These are phyloP conservation scores for Scopus umbretta DNA, from an alignment of 2,113 vertebrate species.

Conservation along the genomic window DNA sequence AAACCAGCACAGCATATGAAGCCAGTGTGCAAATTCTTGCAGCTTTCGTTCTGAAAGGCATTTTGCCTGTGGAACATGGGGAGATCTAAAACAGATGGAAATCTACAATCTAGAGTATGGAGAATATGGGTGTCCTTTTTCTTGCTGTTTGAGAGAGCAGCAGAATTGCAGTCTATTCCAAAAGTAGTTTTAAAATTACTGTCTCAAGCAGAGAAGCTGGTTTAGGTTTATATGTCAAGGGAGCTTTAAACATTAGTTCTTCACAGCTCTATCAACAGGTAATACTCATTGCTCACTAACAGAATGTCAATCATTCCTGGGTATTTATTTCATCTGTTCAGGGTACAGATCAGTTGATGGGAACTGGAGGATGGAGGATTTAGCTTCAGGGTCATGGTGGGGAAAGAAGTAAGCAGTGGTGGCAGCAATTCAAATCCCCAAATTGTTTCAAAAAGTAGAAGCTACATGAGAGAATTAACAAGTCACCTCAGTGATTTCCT, in stretches of 20 bases:
- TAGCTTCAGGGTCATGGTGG: not conserved
- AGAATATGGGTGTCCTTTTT: not conserved
- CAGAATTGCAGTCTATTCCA: not conserved
- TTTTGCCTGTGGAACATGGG: not conserved
- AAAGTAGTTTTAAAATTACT: not conserved
- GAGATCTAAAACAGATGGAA: not conserved
- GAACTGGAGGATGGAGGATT: not conserved
- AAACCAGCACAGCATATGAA: not conserved
- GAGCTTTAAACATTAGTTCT: not conserved
- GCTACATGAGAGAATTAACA: not conserved
- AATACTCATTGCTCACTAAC: not conserved
- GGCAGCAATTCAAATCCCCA: not conserved
- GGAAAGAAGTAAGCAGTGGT: not conserved
- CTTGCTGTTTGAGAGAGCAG: not conserved
- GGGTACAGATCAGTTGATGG: not conserved
- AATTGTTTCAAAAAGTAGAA: not conserved
- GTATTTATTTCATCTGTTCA: not conserved
- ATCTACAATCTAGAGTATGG: not conserved
- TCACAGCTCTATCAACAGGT: not conserved
- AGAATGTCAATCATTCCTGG: not conserved
- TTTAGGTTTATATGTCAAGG: not conserved
- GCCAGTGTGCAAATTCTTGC: not conserved
- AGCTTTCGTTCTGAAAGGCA: not conserved
- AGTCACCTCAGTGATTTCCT: not conserved
- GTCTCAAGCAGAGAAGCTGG: not conserved